Evolutionary conservation across 1,140 invertebrate genomes (phyloP), one percentile per base, ranked within the genome.

Genomic region (Lordiphosa clarofinis): DNA sequence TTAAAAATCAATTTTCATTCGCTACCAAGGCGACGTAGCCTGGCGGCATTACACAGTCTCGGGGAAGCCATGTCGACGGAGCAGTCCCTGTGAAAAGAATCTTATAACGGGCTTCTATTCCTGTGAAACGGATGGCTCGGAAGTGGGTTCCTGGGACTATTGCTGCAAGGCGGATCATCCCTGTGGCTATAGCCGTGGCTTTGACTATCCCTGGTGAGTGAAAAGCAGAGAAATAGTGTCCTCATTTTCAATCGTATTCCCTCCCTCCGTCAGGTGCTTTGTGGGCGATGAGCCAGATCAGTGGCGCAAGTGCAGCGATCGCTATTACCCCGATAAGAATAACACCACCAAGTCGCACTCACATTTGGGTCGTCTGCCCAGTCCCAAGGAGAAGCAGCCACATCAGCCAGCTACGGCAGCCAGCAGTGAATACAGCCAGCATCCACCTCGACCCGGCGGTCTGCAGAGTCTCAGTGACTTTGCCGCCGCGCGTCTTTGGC

Each of bases 261-360:
- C 19, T 12, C 13, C 12, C 2, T 3, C 19, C 3, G 2, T 4
- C 62, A 95, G 94, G 94, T 95, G 94, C 81, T 94, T 94, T 87
- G 95, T 96, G 3, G 95, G 95, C 40, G 90, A 92, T 7, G 89
- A 89, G 1, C 88, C 90, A 7, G 94, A 95, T 37, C 94, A 96
- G 89, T 96, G 94, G 94, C 90, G 95, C 15, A 95, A 95, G 13
- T 96, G 95, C 79, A 95, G 93, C 72, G 94, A 96, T 61, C 91
- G 92, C 31, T 95, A 96, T 78, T 94, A 92, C 73, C 94, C 94
- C 0, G 57, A 86, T 4, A 65, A 50, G 19, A 78, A 74, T n/a
- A 31, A 52, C 40, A 81, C 75, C 9, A 76, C 67, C 54, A 56
- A 53, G 12, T 73, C 58, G 24, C 73, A 84, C 75, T 81, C 67